Base-by-base conservation (phyloP, 2,113 vertebrate genomes). In the Alosa alosa region DNA sequence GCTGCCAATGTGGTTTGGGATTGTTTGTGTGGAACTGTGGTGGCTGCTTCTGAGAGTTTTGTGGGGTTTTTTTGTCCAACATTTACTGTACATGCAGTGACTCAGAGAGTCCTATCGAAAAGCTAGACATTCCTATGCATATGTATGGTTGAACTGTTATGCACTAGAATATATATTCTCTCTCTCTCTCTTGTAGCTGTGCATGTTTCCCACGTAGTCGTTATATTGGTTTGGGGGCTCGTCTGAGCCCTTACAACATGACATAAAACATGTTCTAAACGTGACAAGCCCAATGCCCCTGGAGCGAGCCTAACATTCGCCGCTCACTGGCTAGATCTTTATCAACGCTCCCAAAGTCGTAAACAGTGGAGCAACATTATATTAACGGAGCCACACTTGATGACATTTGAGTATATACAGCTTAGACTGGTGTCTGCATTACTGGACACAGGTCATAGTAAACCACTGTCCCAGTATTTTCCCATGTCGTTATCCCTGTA, bases 41-140 rank as follows among this genome's bases (percentile, higher is more conserved):
- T 78, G 72, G 31, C 36, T 39, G 18, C 55, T 39, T 78, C 5
- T 39, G 36, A 31, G n/a, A 68, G 9, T 25, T 68, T 31, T 17
- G 72, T 78, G 13, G 36, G 72, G 10, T 9, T 9, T 25, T 25
- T n/a, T 64, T 64, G 22, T 64, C 55, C 55, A 15, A 25, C 25
- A 25, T 78, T 78, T 78, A 39, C 72, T 78, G 36, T 39, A 10
- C 72, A 39, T 78, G 36, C 72, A 15, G 31, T 78, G 72, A 72
- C 64, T 72, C 31, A 36, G 8, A 72, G 13, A 31, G 10, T 36
- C 31, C 31, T 72, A 72, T 36, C 8, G 22, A 64, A 72, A 36
- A 78, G 36, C 72, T 78, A 78, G 11, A 36, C 72, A 78, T 78
- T 78, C 72, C 72, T 39, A 4, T 78, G 72, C 72, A 39, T 78